Percentiles rank a stretch among this genome's conserved stretches.
Conservation (phyloP, 1,140 invertebrate species). For the Reticulitermes speratus region DNA sequence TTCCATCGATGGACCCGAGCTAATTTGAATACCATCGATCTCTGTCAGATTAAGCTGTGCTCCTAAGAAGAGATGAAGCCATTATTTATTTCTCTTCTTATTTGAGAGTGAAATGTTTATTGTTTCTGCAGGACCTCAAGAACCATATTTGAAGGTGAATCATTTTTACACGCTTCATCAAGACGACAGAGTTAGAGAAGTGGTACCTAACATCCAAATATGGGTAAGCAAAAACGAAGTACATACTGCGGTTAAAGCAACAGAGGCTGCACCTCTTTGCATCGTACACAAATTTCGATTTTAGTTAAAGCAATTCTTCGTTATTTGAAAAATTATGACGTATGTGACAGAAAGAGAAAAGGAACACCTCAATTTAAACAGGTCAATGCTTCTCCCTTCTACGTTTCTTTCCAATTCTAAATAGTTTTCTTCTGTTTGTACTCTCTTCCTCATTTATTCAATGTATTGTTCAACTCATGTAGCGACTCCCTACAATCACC, state of each 20-base stretch:
- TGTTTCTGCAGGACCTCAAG: background rate
- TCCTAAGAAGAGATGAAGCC: background rate
- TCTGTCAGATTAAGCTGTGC: background rate
- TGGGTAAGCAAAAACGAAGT: no score
- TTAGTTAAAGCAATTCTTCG: background rate
- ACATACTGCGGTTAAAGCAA: no score
- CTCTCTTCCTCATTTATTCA: no score
- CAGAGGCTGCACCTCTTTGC: background rate
- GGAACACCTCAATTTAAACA: background rate
- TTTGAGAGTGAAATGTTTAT: background rate
- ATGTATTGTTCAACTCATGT: no score
- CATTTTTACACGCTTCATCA: background rate
- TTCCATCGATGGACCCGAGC: background rate
- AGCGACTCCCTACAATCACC: no score
- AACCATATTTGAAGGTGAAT: background rate
- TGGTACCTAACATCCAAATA: background rate
- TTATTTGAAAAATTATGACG: background rate
- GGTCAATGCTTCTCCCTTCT: background rate
- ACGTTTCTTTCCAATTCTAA: no score
- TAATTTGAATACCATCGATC: slow-evolving; percentile 17
- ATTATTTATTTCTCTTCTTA: background rate
- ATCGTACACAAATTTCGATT: background rate
- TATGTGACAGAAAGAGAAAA: background rate
- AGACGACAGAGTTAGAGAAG: background rate
- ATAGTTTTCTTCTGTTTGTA: no score